A percentile compares a stretch with the other conserved stretches of the same genome.
phyloP scores from a whole-genome alignment of 2,888 invertebrate genomes.

The Petrophora chlorosata region DNA sequence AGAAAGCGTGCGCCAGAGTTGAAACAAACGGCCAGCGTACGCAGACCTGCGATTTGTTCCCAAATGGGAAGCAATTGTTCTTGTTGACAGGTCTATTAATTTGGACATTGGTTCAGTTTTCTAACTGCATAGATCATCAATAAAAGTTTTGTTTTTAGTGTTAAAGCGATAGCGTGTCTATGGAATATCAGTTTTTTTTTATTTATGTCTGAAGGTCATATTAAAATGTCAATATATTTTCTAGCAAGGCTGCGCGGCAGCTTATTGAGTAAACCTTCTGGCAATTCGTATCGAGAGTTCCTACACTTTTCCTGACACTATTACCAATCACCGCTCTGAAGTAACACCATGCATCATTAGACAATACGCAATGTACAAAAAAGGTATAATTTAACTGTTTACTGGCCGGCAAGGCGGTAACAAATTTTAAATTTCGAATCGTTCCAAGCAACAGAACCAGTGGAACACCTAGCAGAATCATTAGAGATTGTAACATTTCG shows the following conservation, averaged over 20 bases:
- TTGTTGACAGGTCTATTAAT: constrained; percentile 22
- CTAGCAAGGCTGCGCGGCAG: too few relatives aligned
- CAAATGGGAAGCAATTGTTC: constrained; percentile 19
- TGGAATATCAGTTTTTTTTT: too few relatives aligned
- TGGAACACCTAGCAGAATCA: too few relatives aligned
- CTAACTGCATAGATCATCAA: constrained; percentile 13
- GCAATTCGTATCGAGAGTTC: neutral
- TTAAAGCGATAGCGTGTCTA: neutral
- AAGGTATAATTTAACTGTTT: constrained; percentile 33
- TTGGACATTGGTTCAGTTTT: constrained; percentile 10
- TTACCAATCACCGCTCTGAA: constrained; percentile 9
- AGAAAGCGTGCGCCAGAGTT: constrained; percentile 68
- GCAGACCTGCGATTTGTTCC: constrained; percentile 11
- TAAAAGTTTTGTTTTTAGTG: neutral
- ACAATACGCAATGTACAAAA: constrained; percentile 37
- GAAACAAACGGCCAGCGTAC: constrained; percentile 18
- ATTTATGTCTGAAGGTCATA: too few relatives aligned
- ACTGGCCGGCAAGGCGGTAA: constrained; percentile 24
- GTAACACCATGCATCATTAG: constrained; percentile 18
- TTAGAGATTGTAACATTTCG: too few relatives aligned
- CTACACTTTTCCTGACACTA: neutral
- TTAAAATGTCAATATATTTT: too few relatives aligned
- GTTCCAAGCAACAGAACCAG: too few relatives aligned
- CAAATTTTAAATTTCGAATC: constrained; percentile 23
- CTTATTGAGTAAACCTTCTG: too few relatives aligned